Evolutionary conservation across 2,113 vertebrate genomes (phyloP).

Genomic region (Bubo scandiacus): DNA sequence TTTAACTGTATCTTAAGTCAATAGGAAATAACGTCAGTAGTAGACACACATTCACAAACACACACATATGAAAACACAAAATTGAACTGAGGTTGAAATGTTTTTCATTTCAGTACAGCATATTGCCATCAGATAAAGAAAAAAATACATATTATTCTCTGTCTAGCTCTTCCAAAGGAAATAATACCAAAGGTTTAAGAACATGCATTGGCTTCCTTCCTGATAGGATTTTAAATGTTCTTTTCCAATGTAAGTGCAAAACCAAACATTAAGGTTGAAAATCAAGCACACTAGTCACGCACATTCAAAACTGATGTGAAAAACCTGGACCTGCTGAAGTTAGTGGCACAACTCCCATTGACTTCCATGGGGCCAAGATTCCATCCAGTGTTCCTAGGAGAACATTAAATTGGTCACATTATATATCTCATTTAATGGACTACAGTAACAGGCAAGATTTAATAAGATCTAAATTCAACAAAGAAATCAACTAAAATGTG

Average conservation of each 20-base stretch:
- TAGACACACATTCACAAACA: not conserved
- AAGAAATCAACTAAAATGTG: not conserved
- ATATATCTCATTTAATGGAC: not conserved
- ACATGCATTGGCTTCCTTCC: conserved; percentile 55
- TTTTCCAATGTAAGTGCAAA: conserved; percentile 54
- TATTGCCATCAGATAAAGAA: conserved; percentile 48
- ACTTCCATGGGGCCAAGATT: conserved; percentile 45
- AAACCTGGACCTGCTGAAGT: conserved; percentile 1
- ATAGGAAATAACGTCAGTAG: not conserved
- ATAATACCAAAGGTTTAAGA: conserved; percentile 60
- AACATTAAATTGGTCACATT: not conserved
- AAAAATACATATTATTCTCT: conserved; percentile 27
- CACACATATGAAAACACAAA: not conserved
- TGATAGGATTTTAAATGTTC: conserved; percentile 52
- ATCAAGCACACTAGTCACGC: conserved; percentile 17
- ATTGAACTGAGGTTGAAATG: conserved; percentile 15
- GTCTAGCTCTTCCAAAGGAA: conserved; percentile 57
- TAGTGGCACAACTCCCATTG: conserved; percentile 28
- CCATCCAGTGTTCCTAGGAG: conserved; percentile 12
- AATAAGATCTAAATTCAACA: not conserved
- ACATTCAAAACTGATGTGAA: conserved; percentile 26
- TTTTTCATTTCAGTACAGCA: conserved; percentile 23
- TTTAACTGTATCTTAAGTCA: conserved; percentile 18
- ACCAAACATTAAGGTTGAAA: conserved; percentile 27
- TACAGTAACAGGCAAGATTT: not conserved